These are phyloP conservation scores for Heliopora coerulea DNA, from an alignment of 92 coral and sea anemone genomes.

Conservation along the genomic window DNA sequence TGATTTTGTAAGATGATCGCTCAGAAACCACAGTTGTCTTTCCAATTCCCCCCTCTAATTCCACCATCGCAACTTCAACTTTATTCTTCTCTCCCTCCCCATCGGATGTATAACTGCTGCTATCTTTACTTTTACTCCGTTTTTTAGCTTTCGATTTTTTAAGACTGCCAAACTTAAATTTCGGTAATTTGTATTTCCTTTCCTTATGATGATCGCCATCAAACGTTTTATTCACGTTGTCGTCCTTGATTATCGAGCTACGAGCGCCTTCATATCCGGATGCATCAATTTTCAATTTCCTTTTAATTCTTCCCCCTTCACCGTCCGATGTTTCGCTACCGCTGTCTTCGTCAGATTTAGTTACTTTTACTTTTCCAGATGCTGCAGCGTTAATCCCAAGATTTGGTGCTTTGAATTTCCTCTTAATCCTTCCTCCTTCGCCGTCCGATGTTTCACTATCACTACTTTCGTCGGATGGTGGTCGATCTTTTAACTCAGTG, in stretches of 20 bases:
- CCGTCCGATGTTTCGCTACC: background rate
- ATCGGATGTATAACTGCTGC: constrained; percentile 14
- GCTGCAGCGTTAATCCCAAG: background rate
- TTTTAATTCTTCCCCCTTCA: background rate
- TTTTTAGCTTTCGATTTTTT: background rate
- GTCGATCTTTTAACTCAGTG: background rate
- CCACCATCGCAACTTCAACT: background rate
- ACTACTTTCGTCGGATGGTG: background rate
- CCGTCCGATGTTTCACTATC: constrained; percentile 5
- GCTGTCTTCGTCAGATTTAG: background rate
- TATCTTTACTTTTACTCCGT: background rate
- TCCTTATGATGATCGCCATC: constrained; percentile 16
- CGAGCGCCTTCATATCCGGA: background rate
- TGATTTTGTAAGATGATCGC: background rate
- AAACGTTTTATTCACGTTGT: constrained; percentile 21
- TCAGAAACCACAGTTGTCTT: too few relatives aligned
- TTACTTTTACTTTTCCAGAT: background rate
- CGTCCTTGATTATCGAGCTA: background rate
- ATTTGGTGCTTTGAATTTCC: background rate
- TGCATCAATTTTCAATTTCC: background rate
- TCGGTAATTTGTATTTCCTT: constrained; percentile 17
- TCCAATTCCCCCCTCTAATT: too few relatives aligned
- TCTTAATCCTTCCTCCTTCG: background rate
- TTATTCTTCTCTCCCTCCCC: constrained; percentile 9
- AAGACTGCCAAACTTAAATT: background rate